A percentile compares a stretch with the other conserved stretches of the same genome.
Conservation (phyloP, 1,140 invertebrate species). For the Sweltsa coloradensis region DNA sequence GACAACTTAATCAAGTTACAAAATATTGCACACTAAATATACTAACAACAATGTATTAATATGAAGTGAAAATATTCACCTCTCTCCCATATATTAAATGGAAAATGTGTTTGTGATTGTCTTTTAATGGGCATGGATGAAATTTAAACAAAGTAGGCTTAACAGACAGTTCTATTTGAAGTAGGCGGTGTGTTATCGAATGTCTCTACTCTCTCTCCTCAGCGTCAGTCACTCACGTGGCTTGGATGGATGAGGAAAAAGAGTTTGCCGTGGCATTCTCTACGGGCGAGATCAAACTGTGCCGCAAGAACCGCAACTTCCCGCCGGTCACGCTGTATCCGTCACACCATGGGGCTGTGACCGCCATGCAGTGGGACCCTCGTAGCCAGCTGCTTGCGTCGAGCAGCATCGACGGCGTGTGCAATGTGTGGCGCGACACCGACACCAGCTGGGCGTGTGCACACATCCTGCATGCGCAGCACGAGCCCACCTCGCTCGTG, state of each 20-base stretch:
- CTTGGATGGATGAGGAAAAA: conserved; percentile 40
- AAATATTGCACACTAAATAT: too few species aligned
- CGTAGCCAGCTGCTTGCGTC: conserved; percentile 37
- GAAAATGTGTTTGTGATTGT: too few species aligned
- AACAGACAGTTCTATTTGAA: too few species aligned
- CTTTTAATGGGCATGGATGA: too few species aligned
- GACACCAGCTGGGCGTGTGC: conserved; percentile 27
- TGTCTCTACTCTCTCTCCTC: conserved; percentile 19
- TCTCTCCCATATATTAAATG: too few species aligned
- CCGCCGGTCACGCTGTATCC: conserved; percentile 23
- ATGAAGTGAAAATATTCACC: too few species aligned
- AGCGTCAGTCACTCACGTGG: conserved; percentile 39
- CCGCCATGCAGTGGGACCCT: conserved; percentile 37
- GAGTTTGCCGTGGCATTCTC: conserved; percentile 40
- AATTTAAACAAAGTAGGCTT: too few species aligned
- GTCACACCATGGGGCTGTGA: conserved; percentile 25
- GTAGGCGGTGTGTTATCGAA: too few species aligned
- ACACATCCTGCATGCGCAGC: conserved; percentile 28
- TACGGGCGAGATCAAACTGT: conserved; percentile 41
- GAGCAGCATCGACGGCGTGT: conserved; percentile 28
- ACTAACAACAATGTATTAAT: too few species aligned
- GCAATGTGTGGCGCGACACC: conserved; percentile 36
- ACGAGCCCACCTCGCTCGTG: conserved; percentile 30
- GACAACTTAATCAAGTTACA: too few species aligned
- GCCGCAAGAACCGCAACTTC: conserved; percentile 27